Evolutionary conservation across 2,797 vertebrate species (phyloP).

Genomic region (Balearica regulorum): DNA sequence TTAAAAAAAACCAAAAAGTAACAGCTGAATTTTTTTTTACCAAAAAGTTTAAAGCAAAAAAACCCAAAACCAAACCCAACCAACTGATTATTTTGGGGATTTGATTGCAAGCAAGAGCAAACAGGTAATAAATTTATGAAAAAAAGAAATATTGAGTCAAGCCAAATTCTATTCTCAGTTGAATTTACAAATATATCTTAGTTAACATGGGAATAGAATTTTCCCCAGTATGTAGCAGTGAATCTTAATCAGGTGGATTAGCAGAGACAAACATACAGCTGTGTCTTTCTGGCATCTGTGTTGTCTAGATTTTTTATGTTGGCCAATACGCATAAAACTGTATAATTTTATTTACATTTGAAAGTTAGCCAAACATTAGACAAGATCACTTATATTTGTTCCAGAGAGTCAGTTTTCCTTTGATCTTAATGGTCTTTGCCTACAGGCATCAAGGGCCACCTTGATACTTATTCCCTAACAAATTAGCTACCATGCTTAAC

Average conservation of each 20-base stretch:
- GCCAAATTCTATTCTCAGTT: background rate
- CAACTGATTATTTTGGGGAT: background rate
- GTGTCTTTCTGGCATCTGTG: background rate
- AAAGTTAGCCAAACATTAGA: background rate
- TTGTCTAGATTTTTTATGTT: background rate
- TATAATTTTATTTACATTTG: background rate
- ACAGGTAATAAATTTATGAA: background rate
- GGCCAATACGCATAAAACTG: background rate
- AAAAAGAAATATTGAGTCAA: background rate
- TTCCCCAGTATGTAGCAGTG: background rate
- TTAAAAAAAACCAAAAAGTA: background rate
- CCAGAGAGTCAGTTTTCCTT: background rate
- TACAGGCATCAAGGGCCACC: background rate
- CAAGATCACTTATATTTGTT: background rate
- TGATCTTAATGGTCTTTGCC: background rate
- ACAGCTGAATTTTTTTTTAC: background rate
- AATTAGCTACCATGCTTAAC: background rate
- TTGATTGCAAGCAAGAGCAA: background rate
- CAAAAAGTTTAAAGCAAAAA: background rate
- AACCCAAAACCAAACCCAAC: accelerated
- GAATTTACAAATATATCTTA: background rate
- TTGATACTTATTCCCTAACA: background rate
- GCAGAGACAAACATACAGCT: background rate
- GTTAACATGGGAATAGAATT: background rate
- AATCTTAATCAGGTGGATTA: background rate